A percentile compares a stretch with the other conserved stretches of the same genome.
Conservation (phyloP, 2,797 vertebrate genomes). For the Aphelocoma californica region DNA sequence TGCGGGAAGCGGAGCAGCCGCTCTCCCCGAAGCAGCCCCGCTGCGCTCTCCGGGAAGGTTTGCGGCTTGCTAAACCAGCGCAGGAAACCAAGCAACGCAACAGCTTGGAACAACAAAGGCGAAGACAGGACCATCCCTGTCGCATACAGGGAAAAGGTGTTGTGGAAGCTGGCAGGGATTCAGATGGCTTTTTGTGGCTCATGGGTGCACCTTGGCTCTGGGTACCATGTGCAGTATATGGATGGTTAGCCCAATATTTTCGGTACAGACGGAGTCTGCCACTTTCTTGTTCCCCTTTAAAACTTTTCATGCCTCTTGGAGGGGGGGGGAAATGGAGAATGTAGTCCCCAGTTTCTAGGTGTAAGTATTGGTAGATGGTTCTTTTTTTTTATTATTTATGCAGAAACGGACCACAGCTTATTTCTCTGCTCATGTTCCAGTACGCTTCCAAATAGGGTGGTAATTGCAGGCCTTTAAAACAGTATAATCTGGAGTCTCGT, state of each 20-base stretch:
- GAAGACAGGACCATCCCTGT: not conserved
- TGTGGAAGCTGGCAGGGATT: not conserved
- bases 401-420: not conserved
- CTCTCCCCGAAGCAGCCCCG: too few species aligned
- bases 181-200: not conserved
- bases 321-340: accelerated
- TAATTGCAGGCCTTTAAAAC: not conserved
- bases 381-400: not conserved
- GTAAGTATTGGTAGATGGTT: not conserved
- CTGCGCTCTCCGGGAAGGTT: too few species aligned
- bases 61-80: too few species aligned
- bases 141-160: accelerated
- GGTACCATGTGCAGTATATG: not conserved
- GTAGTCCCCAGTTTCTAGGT: not conserved
- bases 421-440: not conserved
- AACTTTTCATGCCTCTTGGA: not conserved
- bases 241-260: not conserved
- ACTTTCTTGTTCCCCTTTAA: not conserved
- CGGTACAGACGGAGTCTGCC: not conserved
- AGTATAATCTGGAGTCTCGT: not conserved
- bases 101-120: not conserved
- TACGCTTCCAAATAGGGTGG: not conserved
- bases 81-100: too few species aligned
- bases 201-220: not conserved
- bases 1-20: too few species aligned